These are phyloP conservation scores for Muntiacus reevesi DNA, from an alignment of 2,113 vertebrate genomes.

Conservation along the genomic window DNA sequence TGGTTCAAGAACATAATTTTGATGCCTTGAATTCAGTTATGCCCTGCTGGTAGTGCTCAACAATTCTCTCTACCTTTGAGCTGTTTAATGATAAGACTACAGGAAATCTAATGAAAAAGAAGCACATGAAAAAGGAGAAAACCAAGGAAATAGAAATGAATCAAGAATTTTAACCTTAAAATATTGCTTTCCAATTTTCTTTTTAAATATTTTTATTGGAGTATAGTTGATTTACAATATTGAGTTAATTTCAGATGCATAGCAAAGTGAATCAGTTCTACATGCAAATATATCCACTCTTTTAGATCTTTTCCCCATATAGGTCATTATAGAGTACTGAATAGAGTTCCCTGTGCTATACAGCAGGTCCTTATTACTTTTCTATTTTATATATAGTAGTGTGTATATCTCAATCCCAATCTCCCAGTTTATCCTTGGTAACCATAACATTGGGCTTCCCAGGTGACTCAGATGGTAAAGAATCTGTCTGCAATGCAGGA, in stretches of 20 bases:
- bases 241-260: neutral
- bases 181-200: neutral
- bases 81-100: neutral
- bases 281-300: neutral
- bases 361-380: neutral
- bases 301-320: neutral
- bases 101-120: neutral
- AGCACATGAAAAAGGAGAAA: neutral
- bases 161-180: neutral
- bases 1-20: neutral
- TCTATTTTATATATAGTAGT: neutral
- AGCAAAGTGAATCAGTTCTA: neutral
- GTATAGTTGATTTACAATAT: neutral
- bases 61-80: neutral
- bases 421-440: neutral
- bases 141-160: neutral
- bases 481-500: neutral
- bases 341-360: neutral
- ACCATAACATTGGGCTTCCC: neutral
- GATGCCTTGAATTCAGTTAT: neutral
- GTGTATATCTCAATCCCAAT: neutral
- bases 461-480: neutral
- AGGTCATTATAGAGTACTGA: neutral
- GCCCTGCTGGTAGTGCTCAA: neutral
- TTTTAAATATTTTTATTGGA: neutral